Evolutionary conservation across 2,113 vertebrate genomes (phyloP).

Genomic region (Cathartes aura): DNA sequence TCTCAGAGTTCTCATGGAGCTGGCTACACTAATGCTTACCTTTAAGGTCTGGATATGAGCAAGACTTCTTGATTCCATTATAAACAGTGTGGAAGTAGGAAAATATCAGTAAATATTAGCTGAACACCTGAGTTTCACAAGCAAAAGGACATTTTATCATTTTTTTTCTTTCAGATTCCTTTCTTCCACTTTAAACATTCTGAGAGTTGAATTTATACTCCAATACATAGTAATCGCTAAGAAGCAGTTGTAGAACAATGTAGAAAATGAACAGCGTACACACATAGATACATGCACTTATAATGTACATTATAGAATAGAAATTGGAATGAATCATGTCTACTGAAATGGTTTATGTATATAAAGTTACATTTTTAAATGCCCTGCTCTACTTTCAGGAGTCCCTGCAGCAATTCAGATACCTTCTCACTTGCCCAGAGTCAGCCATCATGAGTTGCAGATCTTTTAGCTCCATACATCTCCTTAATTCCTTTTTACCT

Average conservation of each 20-base stretch:
- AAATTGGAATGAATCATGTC: not conserved
- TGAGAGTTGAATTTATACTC: not conserved
- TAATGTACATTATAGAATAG: not conserved
- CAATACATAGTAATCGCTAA: not conserved
- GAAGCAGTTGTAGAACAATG: not conserved
- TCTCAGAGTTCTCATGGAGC: not conserved
- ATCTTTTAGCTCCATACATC: not conserved
- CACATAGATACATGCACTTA: not conserved
- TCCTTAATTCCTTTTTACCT: not conserved
- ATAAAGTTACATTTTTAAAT: not conserved
- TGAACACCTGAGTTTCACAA: not conserved
- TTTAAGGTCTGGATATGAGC: not conserved
- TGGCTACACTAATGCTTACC: not conserved
- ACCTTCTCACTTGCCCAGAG: not conserved
- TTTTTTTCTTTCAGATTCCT: not conserved
- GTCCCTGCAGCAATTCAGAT: not conserved
- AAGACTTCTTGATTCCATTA: not conserved
- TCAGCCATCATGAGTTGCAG: not conserved
- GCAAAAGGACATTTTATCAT: not conserved
- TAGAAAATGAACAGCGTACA: not conserved
- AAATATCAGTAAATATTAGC: not conserved
- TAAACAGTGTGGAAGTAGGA: not conserved
- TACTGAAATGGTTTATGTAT: not conserved
- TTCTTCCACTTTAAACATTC: not conserved
- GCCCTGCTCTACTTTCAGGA: not conserved